Conservation (phyloP, 2,113 vertebrate genomes). For the Solenodon paradoxus region DNA sequence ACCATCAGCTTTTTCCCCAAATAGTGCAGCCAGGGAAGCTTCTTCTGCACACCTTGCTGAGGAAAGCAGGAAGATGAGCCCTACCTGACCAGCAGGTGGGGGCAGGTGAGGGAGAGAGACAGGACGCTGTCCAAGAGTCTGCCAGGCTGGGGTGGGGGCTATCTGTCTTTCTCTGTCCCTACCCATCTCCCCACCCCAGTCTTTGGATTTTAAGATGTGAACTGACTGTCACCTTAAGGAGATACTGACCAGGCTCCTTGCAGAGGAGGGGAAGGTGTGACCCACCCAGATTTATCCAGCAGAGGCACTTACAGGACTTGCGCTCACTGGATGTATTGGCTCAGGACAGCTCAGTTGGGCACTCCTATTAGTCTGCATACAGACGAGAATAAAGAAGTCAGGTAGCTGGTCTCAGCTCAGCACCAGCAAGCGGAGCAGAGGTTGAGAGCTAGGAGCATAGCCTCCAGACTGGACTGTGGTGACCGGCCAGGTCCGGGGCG, state of each 20-base stretch:
- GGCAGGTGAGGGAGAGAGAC: not conserved
- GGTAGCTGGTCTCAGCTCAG: not conserved
- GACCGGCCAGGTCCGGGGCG: no score
- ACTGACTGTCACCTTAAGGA: not conserved
- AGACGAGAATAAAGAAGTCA: not conserved
- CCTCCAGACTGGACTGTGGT: not conserved
- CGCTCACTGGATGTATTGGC: not conserved
- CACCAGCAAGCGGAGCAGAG: not conserved
- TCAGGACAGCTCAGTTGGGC: no score
- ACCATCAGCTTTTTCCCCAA: slow-evolving; percentile 54
- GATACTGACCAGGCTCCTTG: not conserved
- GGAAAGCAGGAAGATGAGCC: not conserved
- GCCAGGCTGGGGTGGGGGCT: fast-evolving
- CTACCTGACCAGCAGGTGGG: not conserved
- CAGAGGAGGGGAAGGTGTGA: not conserved
- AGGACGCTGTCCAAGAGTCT: not conserved
- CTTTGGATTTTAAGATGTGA: not conserved
- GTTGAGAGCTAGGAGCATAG: not conserved
- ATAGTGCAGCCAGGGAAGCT: not conserved
- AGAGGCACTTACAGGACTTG: fast-evolving
- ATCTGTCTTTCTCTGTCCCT: not conserved
- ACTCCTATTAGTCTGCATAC: not conserved
- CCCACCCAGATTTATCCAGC: not conserved
- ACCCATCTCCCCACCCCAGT: not conserved
- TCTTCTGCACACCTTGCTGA: slow-evolving; percentile 13